These are phyloP conservation scores for Cepaea nemoralis DNA, from an alignment of 1,140 invertebrate species.

Conservation along the genomic window DNA sequence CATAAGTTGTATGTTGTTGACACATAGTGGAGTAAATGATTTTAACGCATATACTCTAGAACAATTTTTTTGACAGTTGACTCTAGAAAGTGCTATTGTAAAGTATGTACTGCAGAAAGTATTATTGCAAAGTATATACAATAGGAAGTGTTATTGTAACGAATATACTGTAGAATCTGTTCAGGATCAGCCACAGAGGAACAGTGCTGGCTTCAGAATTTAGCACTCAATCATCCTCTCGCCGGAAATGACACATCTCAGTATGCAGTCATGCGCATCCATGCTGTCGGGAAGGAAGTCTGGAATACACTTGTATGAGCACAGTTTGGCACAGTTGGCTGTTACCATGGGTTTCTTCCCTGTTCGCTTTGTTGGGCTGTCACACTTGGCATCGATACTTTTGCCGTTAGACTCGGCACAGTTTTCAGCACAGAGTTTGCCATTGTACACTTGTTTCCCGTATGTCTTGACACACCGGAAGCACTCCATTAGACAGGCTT, in stretches of 20 bases:
- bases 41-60: too few species aligned
- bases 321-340: background rate
- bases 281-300: background rate
- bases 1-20: too few species aligned
- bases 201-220: too few species aligned
- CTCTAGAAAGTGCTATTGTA: too few species aligned
- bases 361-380: background rate
- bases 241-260: background rate
- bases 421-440: constrained; percentile 16
- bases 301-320: background rate
- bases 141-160: too few species aligned
- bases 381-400: constrained; percentile 15
- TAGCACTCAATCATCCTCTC: background rate
- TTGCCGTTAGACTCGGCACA: background rate
- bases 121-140: too few species aligned
- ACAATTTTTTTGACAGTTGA: too few species aligned
- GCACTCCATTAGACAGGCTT: constrained; percentile 25
- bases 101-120: too few species aligned
- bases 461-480: constrained; percentile 15
- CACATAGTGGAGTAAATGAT: too few species aligned
- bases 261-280: background rate
- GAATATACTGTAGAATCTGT: too few species aligned
- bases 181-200: too few species aligned
- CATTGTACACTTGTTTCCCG: constrained; percentile 21
- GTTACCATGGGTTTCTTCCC: background rate